phyloP scores from a whole-genome alignment of 2,797 vertebrate species.

The Trematomus bernacchii region DNA sequence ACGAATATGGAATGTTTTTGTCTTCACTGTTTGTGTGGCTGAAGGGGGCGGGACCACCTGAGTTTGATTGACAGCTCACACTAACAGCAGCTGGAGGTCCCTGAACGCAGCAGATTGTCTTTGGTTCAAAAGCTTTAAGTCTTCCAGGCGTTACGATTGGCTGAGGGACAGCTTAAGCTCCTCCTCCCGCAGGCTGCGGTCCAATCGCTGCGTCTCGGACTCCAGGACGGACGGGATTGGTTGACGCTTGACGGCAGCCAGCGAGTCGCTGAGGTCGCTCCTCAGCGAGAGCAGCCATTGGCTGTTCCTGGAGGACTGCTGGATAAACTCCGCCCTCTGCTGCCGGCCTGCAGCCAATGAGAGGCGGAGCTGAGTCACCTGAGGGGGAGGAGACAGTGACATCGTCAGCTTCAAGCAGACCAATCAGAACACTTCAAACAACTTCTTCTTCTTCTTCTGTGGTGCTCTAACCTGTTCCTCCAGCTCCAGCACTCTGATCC shows the following conservation, averaged over 20 bases:
- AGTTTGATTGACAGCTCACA: no score
- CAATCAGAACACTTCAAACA: background rate
- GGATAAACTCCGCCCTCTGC: slow-evolving; percentile 70
- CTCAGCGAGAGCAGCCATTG: slow-evolving; percentile 63
- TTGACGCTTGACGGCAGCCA: slow-evolving; percentile 65
- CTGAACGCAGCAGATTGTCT: no score
- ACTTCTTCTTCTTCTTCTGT: slow-evolving; percentile 16
- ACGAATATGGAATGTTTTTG: no score
- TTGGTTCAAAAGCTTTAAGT: background rate
- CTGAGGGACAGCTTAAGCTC: slow-evolving; percentile 73
- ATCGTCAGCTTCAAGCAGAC: slow-evolving; percentile 21
- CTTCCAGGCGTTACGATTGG: slow-evolving; percentile 35
- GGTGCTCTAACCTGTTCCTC: slow-evolving; percentile 64
- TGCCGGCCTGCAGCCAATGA: slow-evolving; percentile 52
- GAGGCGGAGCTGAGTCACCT: slow-evolving; percentile 62
- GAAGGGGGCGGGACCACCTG: no score
- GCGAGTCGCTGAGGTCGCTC: slow-evolving; percentile 60
- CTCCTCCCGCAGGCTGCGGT: slow-evolving; percentile 80
- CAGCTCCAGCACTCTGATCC: slow-evolving; percentile 47
- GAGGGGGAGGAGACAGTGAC: slow-evolving; percentile 13
- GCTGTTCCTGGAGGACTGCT: slow-evolving; percentile 65
- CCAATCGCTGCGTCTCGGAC: slow-evolving; percentile 80
- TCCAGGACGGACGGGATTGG: slow-evolving; percentile 75
- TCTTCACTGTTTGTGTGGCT: no score
- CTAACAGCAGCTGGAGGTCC: no score